These are phyloP conservation scores for Pseudochaenichthys georgianus DNA, from an alignment of 2,797 vertebrate genomes.

Conservation along the genomic window DNA sequence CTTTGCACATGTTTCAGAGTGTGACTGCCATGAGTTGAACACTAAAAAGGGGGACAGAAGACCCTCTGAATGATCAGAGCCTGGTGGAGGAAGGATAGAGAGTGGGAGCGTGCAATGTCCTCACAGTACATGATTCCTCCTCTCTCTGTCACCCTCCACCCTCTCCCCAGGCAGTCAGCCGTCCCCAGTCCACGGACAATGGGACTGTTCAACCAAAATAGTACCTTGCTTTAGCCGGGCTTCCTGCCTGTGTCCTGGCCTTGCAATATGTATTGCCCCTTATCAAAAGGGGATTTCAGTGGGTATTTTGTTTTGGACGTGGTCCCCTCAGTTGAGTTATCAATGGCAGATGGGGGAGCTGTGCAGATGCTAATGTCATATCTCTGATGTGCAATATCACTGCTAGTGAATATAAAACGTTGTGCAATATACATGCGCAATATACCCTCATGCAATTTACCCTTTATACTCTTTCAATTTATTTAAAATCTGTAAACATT, in stretches of 20 bases:
- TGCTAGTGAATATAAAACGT: no score
- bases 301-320: slow-evolving; percentile 35
- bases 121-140: slow-evolving; percentile 66
- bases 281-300: slow-evolving; percentile 71
- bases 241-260: slow-evolving; percentile 75
- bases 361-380: slow-evolving; percentile 6
- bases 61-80: slow-evolving; percentile 75
- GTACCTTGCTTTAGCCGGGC: slow-evolving; percentile 71
- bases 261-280: slow-evolving; percentile 65
- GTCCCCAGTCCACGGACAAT: slow-evolving; percentile 72
- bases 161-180: slow-evolving; percentile 51
- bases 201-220: slow-evolving; percentile 83
- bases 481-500: no score
- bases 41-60: slow-evolving; percentile 75
- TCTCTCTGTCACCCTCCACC: slow-evolving; percentile 46
- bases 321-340: slow-evolving; percentile 17
- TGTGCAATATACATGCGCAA: no score
- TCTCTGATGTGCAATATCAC: no score
- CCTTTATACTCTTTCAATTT: no score
- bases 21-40: slow-evolving; percentile 77
- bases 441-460: no score
- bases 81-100: slow-evolving; percentile 48
- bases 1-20: slow-evolving; percentile 81
- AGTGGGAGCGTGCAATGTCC: slow-evolving; percentile 48
- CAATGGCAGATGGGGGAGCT: slow-evolving; percentile 26